Base-by-base conservation (phyloP, 1,140 invertebrate species). In the Cecropterus lyciades region DNA sequence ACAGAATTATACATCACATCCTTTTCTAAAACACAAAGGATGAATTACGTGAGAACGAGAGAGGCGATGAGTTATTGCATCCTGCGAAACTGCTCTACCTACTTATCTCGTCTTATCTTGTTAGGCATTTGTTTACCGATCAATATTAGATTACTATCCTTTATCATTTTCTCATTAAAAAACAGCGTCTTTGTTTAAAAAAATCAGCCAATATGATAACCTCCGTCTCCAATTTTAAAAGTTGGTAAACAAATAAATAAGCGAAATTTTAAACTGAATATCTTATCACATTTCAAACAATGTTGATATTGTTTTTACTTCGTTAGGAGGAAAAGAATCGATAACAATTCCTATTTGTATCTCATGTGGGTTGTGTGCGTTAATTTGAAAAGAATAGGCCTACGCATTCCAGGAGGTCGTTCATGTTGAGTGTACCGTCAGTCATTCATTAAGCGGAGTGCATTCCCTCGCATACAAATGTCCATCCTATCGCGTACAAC, bases 381-480 rank as follows among this genome's bases (percentile, higher is more conserved):
- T 43, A 63, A 68, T 76, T 70, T 63, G 42, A 52, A 33, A 56
- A 52, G 65, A 65, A 67, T 71, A 66, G 66, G 49, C 66, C 69
- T 68, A 77, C 55, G 67, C 72, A 73, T 77, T 73, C 69, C 72
- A 69, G 65, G 56, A 75, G 66, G 75, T 70, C 70, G 56, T 72
- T 72, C 67, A 68, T 66, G 66, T 56, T 56, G 69, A 55, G 53
- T 70, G 48, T 72, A 71, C 74, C 68, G 73, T 79, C 67, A 80
- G 73, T 75, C 71, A 79, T 80, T 79, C 80, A 81, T 77, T 81
- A 77, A 65, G 43, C 48, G 67, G 64, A 76, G 71, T 76, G 72
- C 75, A 75, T 82, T 79, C 69, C 62, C 63, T 72, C 10, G 77
- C 73, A 79, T 78, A 81, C 79, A 73, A 81, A 81, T 83, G 75